Evolutionary conservation across 2,797 vertebrate species (phyloP).

Genomic region (Thripadectes ignobilis): DNA sequence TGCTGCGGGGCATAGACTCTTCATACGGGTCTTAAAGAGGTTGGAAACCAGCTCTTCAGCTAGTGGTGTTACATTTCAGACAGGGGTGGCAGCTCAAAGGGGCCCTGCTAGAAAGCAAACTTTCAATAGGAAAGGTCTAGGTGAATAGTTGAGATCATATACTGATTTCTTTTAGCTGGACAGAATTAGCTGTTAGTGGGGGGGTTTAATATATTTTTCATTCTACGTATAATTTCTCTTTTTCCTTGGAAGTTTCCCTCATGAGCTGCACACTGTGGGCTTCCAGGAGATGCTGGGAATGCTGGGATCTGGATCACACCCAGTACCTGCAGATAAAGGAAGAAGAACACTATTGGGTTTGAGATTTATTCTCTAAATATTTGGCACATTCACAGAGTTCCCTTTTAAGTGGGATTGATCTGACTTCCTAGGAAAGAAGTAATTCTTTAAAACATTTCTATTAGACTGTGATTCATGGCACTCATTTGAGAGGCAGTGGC

Average conservation of each 20-base stretch:
- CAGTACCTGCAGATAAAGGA: background rate
- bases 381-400: background rate
- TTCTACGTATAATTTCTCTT: background rate
- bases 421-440: background rate
- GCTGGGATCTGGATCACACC: background rate
- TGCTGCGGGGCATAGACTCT: background rate
- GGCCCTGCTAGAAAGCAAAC: background rate
- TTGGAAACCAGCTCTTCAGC: background rate
- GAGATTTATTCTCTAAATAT: background rate
- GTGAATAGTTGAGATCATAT: background rate
- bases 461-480: background rate
- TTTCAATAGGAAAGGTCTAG: background rate
- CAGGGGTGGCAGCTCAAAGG: background rate
- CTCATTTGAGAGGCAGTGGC: background rate
- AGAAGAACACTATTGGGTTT: background rate
- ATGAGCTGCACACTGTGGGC: background rate
- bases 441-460: background rate
- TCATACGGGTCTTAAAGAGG: background rate
- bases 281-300: background rate
- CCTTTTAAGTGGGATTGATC: background rate
- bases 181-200: background rate
- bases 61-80: rapidly evolving
- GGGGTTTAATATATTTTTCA: background rate
- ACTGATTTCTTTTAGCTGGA: background rate
- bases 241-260: background rate